Evolutionary conservation across 2,888 invertebrate species (phyloP).

Genomic region (Bombylius major): DNA sequence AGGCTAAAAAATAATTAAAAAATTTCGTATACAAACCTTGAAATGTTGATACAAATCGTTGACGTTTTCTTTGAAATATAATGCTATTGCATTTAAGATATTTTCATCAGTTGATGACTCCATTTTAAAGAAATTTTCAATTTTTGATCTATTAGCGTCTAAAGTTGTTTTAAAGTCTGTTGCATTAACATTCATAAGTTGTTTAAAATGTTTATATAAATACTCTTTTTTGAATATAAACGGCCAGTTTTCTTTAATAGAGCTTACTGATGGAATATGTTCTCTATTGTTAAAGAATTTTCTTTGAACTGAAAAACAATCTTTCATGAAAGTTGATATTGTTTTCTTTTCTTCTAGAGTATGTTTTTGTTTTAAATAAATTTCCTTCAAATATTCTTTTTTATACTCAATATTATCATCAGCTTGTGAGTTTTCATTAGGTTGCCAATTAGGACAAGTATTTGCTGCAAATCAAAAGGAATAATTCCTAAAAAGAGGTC

Average conservation of each 20-base stretch:
- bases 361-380: neutral
- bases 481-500: constrained; percentile 20
- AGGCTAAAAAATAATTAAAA: no score
- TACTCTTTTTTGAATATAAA: neutral
- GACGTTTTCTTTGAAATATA: no score
- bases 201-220: neutral
- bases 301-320: neutral
- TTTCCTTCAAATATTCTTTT: no score
- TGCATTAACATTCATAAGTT: neutral
- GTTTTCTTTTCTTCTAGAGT: neutral
- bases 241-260: neutral
- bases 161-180: neutral
- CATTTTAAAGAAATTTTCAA: no score
- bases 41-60: no score
- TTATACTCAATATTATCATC: no score
- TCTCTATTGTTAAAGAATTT: neutral
- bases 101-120: no score
- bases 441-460: no score
- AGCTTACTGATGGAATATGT: neutral
- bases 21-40: no score
- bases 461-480: constrained; percentile 15
- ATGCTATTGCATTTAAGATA: no score
- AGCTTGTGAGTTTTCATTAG: no score
- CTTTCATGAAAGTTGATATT: neutral
- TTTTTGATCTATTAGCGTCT: no score